Evolutionary conservation across 2,113 vertebrate species (phyloP), one percentile per base, ranked within the genome.

Genomic region (Mesoclemmys tuberculata): DNA sequence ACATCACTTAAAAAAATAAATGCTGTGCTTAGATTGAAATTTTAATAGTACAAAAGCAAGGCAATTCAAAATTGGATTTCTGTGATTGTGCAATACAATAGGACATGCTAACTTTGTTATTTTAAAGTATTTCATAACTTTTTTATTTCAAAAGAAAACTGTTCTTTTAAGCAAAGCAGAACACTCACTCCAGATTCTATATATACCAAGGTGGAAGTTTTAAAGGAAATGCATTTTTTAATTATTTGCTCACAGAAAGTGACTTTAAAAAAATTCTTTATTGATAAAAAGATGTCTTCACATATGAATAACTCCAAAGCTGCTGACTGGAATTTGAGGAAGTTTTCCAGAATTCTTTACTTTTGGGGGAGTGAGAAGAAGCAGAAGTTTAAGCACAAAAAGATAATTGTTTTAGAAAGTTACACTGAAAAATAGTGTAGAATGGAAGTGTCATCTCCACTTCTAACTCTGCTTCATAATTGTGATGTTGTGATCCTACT

Each of bases 1-100:
- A 68, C 74, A 92, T 22, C 49, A 77, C 1, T 8, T 84, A 84
- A 13, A 80, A n/a, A 93, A 87, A 84, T 38, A 68, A 10, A 31
- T 71, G 5, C 11, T 90, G 6, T 41, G 6, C 6, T 87, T 41
- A 85, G n/a, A 31, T 13, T 5, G 54, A 92, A 26, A 11, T 88
- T 88, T 58, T 38, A 93, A 31, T 4, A 46, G 51, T 48, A 77
- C 74, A 83, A 12, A 94, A 84, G 82, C 35, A 75, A 29, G 38
- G 26, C 22, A 96, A 85, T 44, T 21, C 54, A 88, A 51, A 75
- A 49, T 52, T 90, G 48, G 12, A 61, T 90, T 90, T 88, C 87
- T 80, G 71, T 94, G 84, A 94, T 91, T 55, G 49, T 77, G 78
- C 48, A 95, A 26, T 85, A 90, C 91, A 35, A 52, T 49, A 93